Percentiles rank a stretch among this genome's conserved stretches.
phyloP scores from a whole-genome alignment of 2,888 invertebrate genomes.

The Lasioglossum pauxillum region DNA sequence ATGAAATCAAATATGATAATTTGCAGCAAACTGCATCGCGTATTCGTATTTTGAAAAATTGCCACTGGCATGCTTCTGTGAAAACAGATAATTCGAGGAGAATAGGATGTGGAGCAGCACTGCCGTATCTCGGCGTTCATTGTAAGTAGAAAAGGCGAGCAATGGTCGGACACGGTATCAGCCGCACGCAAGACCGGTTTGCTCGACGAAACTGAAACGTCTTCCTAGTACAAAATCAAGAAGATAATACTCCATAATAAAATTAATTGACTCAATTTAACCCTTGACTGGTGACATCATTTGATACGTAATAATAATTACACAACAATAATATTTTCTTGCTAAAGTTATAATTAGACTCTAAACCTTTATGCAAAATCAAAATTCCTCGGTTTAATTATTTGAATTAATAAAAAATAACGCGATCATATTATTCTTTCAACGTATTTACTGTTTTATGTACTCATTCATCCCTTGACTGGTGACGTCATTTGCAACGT shows the following conservation, averaged over 20 bases:
- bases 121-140: neutral
- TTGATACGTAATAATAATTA: neutral
- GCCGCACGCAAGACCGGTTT: neutral
- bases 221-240: neutral
- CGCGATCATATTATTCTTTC: neutral
- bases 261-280: neutral
- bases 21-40: neutral
- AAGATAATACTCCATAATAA: neutral
- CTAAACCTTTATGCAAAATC: neutral
- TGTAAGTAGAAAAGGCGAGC: slow-evolving; percentile 9
- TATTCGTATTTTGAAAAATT: neutral
- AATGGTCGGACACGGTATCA: slow-evolving; percentile 1
- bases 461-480: neutral
- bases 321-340: neutral
- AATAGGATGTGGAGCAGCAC: neutral
- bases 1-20: neutral
- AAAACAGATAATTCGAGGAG: neutral
- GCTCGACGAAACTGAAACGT: neutral
- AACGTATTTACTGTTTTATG: neutral
- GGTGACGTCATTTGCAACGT: neutral
- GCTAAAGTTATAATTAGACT: neutral
- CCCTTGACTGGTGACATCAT: neutral
- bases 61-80: neutral
- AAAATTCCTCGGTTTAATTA: neutral
- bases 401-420: no score